Evolutionary conservation across 2,888 invertebrate genomes (phyloP), one percentile per base, ranked within the genome.

Genomic region (Macaria notata): DNA sequence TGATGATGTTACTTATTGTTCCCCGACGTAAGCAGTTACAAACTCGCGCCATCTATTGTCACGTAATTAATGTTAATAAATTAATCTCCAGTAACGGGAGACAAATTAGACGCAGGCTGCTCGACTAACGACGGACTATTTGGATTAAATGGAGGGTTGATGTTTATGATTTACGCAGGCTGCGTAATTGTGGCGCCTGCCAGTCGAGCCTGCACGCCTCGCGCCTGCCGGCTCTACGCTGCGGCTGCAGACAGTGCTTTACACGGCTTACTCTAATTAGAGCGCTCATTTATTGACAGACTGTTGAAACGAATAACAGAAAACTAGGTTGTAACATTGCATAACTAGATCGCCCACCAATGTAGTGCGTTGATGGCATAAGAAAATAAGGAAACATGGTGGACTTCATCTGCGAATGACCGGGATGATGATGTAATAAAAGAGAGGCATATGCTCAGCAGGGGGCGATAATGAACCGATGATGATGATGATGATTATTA

Each of bases 101-200:
- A 91, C 90, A 90, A 89, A 90, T 91, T 88, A 90, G 88, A 88
- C 88, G 81, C 89, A 87, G 84, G 83, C 86, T 89, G 90, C 86
- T 86, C 87, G 81, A 81, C 88, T 90, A 91, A 91, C 88, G 90
- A 90, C 88, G 83, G 88, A 89, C 90, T 87, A 90, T 91, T 91
- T 86, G 88, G 86, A 87, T 89, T 90, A 90, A 91, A 91, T 90
- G 88, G 90, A 75, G 89, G 89, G 88, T 86, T 88, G 88, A 88
- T 91, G 90, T 89, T 90, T 91, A 91, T 91, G 91, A 91, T 91
- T 90, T 88, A 91, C 90, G 88, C 59, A 84, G 85, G 79, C 79
- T 77, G 83, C 81, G 82, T 89, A 88, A 88, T 88, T 87, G 86
- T 83, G 90, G 90, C 89, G 90, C 88, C 90, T 75, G 82, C 68